Evolutionary conservation across 2,797 vertebrate genomes (phyloP).

Genomic region (Dryobates pubescens): DNA sequence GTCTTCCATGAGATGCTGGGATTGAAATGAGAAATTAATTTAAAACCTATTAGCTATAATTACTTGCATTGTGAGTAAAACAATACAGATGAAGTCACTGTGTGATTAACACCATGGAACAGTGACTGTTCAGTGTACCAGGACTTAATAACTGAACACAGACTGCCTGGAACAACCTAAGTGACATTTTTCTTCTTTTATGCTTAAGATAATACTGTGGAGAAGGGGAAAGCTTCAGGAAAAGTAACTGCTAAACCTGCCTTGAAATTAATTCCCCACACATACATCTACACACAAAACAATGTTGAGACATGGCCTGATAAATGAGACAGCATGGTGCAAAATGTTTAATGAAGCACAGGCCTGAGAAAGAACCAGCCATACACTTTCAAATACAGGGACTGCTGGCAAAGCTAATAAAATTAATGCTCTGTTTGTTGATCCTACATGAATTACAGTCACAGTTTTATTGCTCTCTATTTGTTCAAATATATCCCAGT

Average conservation of each 20-base stretch:
- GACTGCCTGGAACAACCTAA: not conserved
- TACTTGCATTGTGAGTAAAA: not conserved
- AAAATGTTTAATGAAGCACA: not conserved
- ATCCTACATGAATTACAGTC: not conserved
- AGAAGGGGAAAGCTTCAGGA: not conserved
- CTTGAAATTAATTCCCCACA: not conserved
- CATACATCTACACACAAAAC: not conserved
- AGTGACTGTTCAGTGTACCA: not conserved
- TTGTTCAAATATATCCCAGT: conserved; percentile 23
- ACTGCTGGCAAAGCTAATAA: not conserved
- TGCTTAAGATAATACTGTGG: not conserved
- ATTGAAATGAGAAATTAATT: not conserved
- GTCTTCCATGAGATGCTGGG: not conserved
- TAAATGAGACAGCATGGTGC: not conserved
- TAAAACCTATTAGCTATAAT: not conserved
- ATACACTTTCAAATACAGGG: not conserved
- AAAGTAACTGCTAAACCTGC: not conserved
- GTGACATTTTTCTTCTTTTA: not conserved
- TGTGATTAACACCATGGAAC: not conserved
- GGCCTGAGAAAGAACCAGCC: not conserved
- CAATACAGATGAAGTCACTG: not conserved
- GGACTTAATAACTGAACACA: not conserved
- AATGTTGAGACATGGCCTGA: not conserved
- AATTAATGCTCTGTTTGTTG: conserved; percentile 26
- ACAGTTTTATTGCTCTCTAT: conserved; percentile 7